Percentiles rank a stretch among this genome's conserved stretches.
phyloP scores from a whole-genome alignment of 2,888 invertebrate species.

The Diadromus collaris region DNA sequence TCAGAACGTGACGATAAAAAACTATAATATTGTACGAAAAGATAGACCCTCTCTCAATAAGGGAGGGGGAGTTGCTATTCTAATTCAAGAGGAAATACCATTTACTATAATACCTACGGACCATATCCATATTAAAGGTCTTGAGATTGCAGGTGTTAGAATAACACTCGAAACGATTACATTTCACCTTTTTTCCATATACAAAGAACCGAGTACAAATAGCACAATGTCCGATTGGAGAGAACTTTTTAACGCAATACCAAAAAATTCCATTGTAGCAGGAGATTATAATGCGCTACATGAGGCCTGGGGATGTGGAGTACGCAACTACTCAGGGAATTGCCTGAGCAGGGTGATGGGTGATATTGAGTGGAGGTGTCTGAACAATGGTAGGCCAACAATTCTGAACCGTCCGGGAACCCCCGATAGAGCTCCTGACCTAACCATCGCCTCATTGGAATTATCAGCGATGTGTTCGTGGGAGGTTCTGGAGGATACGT shows the following conservation, averaged over 20 bases:
- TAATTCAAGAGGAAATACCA: not conserved
- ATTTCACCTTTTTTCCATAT: slow-evolving; percentile 7
- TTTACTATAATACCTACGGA: not conserved
- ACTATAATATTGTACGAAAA: not conserved
- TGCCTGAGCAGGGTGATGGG: not conserved
- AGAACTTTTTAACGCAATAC: not conserved
- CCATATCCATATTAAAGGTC: not conserved
- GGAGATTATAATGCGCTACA: slow-evolving; percentile 16
- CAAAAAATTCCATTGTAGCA: not conserved
- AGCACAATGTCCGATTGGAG: not conserved
- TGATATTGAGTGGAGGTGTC: not conserved
- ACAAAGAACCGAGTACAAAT: slow-evolving; percentile 6
- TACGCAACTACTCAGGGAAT: not conserved
- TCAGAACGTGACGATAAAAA: not conserved
- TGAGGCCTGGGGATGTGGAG: not conserved
- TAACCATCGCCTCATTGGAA: not conserved
- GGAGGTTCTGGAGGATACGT: not conserved
- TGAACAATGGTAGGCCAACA: slow-evolving; percentile 14
- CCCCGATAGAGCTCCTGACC: not conserved
- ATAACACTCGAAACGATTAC: not conserved
- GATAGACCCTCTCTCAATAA: slow-evolving; percentile 1
- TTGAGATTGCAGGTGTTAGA: not conserved
- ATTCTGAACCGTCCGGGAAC: not conserved
- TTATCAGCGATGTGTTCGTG: not conserved
- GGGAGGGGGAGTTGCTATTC: slow-evolving; percentile 1